These are phyloP conservation scores for Myodes glareolus DNA, from an alignment of 2,113 vertebrate species.

Conservation along the genomic window DNA sequence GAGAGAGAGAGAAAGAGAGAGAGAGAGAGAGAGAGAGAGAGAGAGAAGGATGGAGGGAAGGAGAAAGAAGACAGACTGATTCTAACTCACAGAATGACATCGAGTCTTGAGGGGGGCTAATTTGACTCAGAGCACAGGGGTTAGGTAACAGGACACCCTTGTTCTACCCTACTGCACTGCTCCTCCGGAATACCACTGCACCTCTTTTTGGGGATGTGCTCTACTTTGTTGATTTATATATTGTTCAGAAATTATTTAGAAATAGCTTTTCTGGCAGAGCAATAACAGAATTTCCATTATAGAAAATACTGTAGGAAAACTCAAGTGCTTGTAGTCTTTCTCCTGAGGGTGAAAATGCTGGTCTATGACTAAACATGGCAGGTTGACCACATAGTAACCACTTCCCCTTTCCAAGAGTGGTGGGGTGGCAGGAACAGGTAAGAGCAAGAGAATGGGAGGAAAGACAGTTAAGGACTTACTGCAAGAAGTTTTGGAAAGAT, in stretches of 20 bases:
- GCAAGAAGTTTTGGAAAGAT: not conserved
- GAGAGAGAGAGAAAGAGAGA: too few relatives aligned
- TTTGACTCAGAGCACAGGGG: not conserved
- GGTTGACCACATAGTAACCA: not conserved
- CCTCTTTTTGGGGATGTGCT: not conserved
- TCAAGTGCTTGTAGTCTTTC: not conserved
- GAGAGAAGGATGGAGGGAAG: rapidly evolving
- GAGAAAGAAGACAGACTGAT: not conserved
- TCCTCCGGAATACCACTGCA: rapidly evolving
- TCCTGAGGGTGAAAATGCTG: not conserved
- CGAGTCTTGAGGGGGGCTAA: not conserved
- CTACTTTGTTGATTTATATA: not conserved
- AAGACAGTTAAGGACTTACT: not conserved
- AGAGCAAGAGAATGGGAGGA: not conserved
- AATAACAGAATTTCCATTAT: not conserved
- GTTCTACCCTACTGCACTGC: rapidly evolving
- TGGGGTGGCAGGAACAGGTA: not conserved
- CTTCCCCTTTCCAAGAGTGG: not conserved
- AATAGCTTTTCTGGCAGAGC: not conserved
- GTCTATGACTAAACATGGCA: not conserved
- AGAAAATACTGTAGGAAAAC: not conserved
- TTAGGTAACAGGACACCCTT: rapidly evolving
- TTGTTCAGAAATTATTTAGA: conserved; percentile 7
- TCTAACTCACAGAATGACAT: not conserved
- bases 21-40: too few relatives aligned